These are phyloP conservation scores for Aurelia sp. DNA, from an alignment of 30 jellyfish, hydroid and myxozoan species.

Conservation along the genomic window DNA sequence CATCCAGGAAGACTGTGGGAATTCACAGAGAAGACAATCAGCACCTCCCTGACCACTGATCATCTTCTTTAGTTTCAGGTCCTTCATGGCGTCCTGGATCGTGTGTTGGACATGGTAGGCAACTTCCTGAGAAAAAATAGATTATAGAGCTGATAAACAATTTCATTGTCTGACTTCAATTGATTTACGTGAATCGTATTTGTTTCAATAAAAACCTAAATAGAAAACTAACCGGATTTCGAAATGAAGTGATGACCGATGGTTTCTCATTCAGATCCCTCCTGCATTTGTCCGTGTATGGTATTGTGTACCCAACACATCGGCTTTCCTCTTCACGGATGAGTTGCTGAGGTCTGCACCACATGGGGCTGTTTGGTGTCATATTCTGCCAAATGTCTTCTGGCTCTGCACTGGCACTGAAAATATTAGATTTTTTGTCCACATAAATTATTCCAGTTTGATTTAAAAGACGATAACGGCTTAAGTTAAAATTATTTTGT, in stretches of 20 bases:
- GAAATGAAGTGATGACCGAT: too few species aligned
- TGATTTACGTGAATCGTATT: too few species aligned
- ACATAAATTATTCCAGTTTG: too few species aligned
- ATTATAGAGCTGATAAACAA: too few species aligned
- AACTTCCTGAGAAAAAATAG: neutral
- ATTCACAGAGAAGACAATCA: constrained; percentile 4
- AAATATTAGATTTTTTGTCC: too few species aligned
- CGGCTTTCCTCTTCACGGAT: neutral
- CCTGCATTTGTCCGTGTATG: neutral
- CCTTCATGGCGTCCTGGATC: constrained; percentile 12
- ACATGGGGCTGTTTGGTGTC: neutral
- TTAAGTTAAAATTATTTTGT: too few species aligned
- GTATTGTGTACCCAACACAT: neutral
- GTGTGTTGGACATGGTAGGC: neutral
- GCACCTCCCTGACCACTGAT: constrained; percentile 12
- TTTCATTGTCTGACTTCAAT: too few species aligned
- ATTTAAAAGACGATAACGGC: too few species aligned
- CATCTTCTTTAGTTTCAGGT: constrained; percentile 5
- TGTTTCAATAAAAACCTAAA: too few species aligned
- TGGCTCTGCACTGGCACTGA: neutral
- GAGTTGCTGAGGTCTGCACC: neutral
- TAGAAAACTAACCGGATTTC: too few species aligned
- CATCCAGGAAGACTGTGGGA: neutral
- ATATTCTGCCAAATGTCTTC: neutral
- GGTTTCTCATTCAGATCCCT: neutral